phyloP scores from a whole-genome alignment of 2,888 invertebrate genomes.

The Heterodera filipjevi region DNA sequence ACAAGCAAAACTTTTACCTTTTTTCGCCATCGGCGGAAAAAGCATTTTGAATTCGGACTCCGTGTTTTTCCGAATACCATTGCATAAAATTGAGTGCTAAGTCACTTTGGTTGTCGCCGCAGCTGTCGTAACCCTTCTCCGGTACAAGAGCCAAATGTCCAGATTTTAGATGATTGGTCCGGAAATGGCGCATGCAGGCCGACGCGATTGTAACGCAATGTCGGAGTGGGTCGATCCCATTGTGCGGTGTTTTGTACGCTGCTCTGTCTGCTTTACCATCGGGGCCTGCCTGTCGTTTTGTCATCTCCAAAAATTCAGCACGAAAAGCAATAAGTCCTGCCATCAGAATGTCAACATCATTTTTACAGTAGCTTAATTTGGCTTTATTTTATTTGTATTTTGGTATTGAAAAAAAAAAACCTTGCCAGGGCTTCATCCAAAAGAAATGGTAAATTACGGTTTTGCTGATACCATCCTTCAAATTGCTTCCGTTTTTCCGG shows the following conservation, averaged over 20 bases:
- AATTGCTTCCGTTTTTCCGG: conserved; percentile 13
- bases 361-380: background rate
- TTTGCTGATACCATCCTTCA: conserved; percentile 3
- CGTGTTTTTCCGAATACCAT: background rate
- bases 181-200: background rate
- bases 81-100: background rate
- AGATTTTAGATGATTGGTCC: background rate
- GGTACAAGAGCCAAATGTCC: background rate
- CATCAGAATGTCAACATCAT: background rate
- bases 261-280: background rate
- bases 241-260: background rate
- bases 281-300: background rate
- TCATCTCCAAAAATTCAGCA: background rate
- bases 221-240: background rate
- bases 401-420: too few species aligned
- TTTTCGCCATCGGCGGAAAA: background rate
- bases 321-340: background rate
- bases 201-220: background rate
- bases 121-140: background rate
- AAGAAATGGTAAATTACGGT: background rate
- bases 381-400: too few species aligned
- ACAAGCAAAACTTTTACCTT: background rate
- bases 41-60: background rate
- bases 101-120: background rate
- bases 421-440: conserved; percentile 2